A percentile compares a stretch with the other conserved stretches of the same genome.
Evolutionary conservation across 35 echinoderm and acorn worm genomes (phyloP).

Genomic region (Hemicentrotus pulcherrimus): DNA sequence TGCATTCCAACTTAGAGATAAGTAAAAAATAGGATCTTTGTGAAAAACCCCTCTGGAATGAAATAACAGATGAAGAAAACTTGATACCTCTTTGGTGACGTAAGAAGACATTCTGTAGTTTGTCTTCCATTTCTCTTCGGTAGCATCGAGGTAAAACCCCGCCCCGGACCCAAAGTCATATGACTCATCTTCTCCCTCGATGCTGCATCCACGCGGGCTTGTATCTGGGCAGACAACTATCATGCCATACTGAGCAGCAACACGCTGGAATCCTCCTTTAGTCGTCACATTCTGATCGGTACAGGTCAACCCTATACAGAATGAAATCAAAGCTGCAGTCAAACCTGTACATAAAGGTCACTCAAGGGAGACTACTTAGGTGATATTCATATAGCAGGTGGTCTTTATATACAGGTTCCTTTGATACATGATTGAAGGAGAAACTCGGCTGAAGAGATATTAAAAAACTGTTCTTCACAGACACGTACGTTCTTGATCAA

Average conservation of each 20-base stretch:
- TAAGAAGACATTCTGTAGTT: slow-evolving; percentile 98
- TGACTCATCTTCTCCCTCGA: slow-evolving; percentile 93
- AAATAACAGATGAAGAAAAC: not conserved
- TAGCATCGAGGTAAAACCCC: slow-evolving; percentile 96
- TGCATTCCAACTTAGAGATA: no score
- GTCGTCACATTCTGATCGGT: slow-evolving; percentile 85
- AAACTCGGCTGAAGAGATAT: no score
- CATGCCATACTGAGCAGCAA: slow-evolving; percentile 78
- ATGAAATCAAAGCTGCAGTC: not conserved
- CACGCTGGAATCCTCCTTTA: slow-evolving; percentile 80
- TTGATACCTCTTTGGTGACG: slow-evolving; percentile 83
- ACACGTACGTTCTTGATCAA: no score
- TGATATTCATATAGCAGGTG: no score
- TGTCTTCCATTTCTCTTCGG: slow-evolving; percentile 96
- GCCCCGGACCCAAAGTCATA: slow-evolving; percentile 95
- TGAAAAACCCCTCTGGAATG: no score
- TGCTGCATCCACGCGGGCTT: slow-evolving; percentile 94
- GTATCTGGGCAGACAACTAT: slow-evolving; percentile 90
- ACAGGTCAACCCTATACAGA: slow-evolving; percentile 74
- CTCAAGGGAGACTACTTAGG: no score
- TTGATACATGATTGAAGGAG: no score
- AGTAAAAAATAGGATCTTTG: no score
- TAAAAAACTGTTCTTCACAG: no score
- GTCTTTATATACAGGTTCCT: no score
- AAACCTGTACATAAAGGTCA: no score